phyloP scores from a whole-genome alignment of 2,888 invertebrate genomes.

The Spodoptera exigua region DNA sequence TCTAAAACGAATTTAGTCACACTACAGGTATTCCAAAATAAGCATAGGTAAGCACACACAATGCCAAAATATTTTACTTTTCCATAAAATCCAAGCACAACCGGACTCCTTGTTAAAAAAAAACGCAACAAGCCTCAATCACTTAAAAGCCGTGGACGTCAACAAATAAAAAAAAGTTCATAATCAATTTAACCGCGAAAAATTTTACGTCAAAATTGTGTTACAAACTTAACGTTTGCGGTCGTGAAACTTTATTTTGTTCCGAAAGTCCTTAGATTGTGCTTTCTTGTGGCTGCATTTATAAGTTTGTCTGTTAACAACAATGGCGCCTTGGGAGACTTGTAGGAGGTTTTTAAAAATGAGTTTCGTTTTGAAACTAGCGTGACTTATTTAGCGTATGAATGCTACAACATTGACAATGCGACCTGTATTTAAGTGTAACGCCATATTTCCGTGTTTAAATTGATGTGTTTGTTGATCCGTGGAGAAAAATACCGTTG shows the following conservation, averaged over 20 bases:
- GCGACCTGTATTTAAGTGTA: constrained; percentile 44
- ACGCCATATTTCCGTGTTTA: constrained; percentile 50
- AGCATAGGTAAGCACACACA: constrained; percentile 18
- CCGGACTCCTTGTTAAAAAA: constrained; percentile 35
- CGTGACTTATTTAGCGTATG: constrained; percentile 78
- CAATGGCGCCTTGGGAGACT: constrained; percentile 71
- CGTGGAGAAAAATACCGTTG: neutral
- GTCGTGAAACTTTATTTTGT: constrained; percentile 19
- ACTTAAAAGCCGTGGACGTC: constrained; percentile 53
- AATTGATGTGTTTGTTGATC: constrained; percentile 27
- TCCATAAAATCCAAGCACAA: constrained; percentile 40
- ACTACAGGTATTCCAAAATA: constrained; percentile 22
- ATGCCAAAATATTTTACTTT: constrained; percentile 20
- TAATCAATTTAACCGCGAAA: constrained; percentile 83
- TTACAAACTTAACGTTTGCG: constrained; percentile 54
- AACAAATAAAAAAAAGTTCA: constrained; percentile 64
- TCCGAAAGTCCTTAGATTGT: constrained; percentile 2
- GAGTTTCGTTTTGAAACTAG: constrained; percentile 72
- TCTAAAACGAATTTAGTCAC: constrained; percentile 18
- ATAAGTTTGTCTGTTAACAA: constrained; percentile 56
- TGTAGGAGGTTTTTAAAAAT: constrained; percentile 71
- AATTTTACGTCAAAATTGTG: constrained; percentile 62
- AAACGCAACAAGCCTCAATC: constrained; percentile 55
- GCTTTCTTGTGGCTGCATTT: constrained; percentile 38
- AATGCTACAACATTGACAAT: constrained; percentile 56